Evolutionary conservation across 2,113 vertebrate genomes (phyloP), one percentile per base, ranked within the genome.

Genomic region (Ictidomys tridecemlineatus): DNA sequence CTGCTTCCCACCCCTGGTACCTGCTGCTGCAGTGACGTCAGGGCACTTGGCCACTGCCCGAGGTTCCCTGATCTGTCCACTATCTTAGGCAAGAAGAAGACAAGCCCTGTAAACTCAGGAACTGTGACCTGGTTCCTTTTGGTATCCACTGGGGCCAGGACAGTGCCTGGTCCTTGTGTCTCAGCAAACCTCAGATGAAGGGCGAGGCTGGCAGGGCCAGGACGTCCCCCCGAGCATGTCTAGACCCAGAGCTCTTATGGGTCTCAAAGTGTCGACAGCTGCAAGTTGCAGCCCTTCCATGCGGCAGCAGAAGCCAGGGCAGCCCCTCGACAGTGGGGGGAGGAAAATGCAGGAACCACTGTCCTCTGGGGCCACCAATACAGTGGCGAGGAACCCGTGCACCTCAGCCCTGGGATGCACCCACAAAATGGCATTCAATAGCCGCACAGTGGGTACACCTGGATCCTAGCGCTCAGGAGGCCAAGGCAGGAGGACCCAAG

Each of bases 1-100:
- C 13, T 37, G 16, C 4, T 13, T 9, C 34, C 30, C 22, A 11
- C 2, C 32, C 4, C n/a, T 0, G 22, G 24, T 1, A 5, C 72
- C 10, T 8, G n/a, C 83, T 28, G 45, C 37, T 12, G 45, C 4
- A 45, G 42, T 22, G 63, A 51, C 51, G 32, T 58, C 10, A 5
- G 5, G 18, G 10, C 30, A 30, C 56, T 53, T n/a, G 2, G 45
- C 13, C 11, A 12, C n/a, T 1, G 56, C 51, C 74, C 7, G 22
- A 14, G 48, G 37, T 8, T 32, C 17, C n/a, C n/a, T 20, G 14
- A 16, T 42, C 18, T 79, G 30, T n/a, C 34, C 32, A 28, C 30
- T 16, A 14, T 61, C 37, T 48, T 45, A 2, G 14, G 48, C 22
- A 58, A 10, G 8, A 24, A 65, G 30, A 18, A 0, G 28, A 42